phyloP scores from a whole-genome alignment of 2,888 invertebrate genomes.

The Athalia rosae region DNA sequence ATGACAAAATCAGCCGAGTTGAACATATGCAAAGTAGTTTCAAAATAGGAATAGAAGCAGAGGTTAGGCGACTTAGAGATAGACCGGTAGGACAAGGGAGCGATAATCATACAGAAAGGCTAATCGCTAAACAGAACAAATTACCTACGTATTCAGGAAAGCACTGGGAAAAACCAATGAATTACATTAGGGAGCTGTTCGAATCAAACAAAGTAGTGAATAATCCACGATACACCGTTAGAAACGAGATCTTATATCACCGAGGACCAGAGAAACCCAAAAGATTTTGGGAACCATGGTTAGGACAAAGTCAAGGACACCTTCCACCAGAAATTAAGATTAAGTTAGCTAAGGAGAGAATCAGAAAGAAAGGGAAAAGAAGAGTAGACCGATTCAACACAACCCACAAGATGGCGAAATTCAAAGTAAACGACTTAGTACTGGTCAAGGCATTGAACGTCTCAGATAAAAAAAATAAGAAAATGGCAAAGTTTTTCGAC shows the following conservation, averaged over 20 bases:
- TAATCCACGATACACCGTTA: too few species aligned
- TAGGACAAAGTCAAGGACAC: not conserved
- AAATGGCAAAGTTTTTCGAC: slow-evolving; percentile 1
- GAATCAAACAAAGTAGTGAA: too few species aligned
- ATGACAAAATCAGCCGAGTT: not conserved
- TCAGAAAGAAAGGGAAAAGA: not conserved
- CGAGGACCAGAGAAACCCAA: not conserved
- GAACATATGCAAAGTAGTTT: not conserved
- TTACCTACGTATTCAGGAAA: slow-evolving; percentile 1
- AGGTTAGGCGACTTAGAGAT: not conserved
- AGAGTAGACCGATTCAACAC: not conserved
- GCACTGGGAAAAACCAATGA: not conserved
- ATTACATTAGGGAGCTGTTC: not conserved
- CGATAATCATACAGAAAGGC: not conserved
- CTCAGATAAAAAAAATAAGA: not conserved
- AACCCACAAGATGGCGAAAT: not conserved
- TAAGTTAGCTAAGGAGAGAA: not conserved
- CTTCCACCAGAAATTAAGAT: not conserved
- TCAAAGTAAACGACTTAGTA: not conserved
- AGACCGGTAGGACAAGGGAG: not conserved
- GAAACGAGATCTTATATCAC: not conserved
- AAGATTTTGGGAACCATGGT: slow-evolving; percentile 27
- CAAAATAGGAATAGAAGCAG: not conserved
- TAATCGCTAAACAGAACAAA: not conserved
- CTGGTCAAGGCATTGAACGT: not conserved